phyloP scores from a whole-genome alignment of 2,113 vertebrate species.

The Crotalus viridis region DNA sequence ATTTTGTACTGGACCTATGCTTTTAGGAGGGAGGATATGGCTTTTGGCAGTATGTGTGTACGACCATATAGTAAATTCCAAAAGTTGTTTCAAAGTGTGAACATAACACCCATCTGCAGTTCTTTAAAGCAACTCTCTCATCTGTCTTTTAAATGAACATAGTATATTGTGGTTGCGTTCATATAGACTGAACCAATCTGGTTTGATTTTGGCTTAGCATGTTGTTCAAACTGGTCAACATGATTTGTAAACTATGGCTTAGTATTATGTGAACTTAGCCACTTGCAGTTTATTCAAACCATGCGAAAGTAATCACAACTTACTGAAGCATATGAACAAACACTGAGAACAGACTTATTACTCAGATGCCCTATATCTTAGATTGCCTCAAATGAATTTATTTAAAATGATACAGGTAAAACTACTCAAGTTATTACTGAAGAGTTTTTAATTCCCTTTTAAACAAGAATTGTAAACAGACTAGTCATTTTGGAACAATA shows the following conservation, averaged over 20 bases:
- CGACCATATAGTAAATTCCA: neutral
- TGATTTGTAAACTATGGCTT: neutral
- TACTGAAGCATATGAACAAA: neutral
- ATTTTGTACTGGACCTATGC: neutral
- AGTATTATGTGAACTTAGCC: neutral
- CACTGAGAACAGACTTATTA: neutral
- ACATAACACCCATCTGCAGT: neutral
- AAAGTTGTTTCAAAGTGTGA: neutral
- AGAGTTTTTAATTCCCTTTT: constrained; percentile 32
- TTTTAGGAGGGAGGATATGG: neutral
- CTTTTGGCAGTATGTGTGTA: neutral
- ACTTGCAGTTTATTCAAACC: neutral
- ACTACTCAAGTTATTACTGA: constrained; percentile 44
- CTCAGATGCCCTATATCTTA: neutral
- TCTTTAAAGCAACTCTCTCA: neutral
- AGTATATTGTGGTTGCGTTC: neutral
- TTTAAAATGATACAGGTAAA: constrained; percentile 39
- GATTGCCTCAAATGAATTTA: neutral
- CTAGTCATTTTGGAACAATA: constrained; percentile 77
- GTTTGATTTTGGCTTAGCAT: neutral
- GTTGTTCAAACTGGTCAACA: neutral
- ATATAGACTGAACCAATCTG: neutral
- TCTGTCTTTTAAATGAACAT: neutral
- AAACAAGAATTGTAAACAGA: constrained; percentile 76
- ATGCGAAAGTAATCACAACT: neutral